phyloP scores from a whole-genome alignment of 2,113 vertebrate species.

The Mohoua ochrocephala region DNA sequence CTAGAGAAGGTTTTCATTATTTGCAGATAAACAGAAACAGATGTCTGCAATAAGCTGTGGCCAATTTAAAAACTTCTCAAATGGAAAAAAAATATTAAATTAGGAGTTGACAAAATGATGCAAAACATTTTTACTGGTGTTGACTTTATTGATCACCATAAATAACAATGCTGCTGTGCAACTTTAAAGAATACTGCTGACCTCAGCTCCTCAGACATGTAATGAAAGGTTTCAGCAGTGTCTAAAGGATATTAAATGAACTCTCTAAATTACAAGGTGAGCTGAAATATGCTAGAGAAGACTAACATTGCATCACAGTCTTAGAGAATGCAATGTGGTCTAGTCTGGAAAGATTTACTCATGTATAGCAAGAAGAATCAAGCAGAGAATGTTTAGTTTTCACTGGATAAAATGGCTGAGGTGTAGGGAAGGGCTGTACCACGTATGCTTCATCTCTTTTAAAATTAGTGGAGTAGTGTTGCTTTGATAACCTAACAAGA shows the following conservation, averaged over 20 bases:
- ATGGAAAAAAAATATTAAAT: neutral
- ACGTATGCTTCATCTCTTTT: neutral
- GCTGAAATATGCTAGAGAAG: neutral
- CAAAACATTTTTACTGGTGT: neutral
- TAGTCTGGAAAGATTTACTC: neutral
- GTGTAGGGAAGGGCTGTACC: neutral
- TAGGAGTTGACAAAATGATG: neutral
- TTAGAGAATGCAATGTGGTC: neutral
- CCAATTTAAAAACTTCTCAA: neutral
- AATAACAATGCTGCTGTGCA: neutral
- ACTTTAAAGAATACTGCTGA: neutral
- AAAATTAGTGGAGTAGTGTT: neutral
- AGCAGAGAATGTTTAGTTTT: neutral
- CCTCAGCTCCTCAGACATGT: neutral
- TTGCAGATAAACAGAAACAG: neutral
- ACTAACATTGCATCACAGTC: neutral
- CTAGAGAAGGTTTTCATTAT: neutral
- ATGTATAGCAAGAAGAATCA: neutral
- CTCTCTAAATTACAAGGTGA: conserved; percentile 15
- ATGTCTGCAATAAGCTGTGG: neutral
- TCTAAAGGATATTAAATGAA: neutral
- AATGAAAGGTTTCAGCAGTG: neutral
- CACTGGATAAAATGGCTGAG: neutral
- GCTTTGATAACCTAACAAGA: neutral
- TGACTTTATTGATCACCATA: neutral